Evolutionary conservation across 2,888 invertebrate genomes (phyloP).

Genomic region (Exocentrus adspersus): DNA sequence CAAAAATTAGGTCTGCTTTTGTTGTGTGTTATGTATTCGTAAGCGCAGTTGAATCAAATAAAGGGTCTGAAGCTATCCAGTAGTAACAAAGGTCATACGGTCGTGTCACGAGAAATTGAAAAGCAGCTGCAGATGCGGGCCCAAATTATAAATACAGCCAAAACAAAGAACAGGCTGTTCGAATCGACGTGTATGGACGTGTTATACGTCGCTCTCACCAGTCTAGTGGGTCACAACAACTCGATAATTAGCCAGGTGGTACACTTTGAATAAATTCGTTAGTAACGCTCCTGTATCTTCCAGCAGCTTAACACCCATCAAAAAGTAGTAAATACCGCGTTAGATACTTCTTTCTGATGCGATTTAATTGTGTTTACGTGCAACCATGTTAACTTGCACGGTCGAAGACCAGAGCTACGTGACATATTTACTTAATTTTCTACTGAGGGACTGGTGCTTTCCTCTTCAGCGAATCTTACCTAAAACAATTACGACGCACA

Average conservation of each 20-base stretch:
- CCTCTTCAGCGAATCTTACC: constrained; percentile 28
- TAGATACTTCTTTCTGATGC: too few species aligned
- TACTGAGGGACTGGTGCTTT: neutral
- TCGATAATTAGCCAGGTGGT: constrained; percentile 10
- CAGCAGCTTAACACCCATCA: too few species aligned
- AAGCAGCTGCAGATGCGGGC: constrained; percentile 34
- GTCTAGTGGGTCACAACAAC: neutral
- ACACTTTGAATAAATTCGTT: constrained; percentile 12
- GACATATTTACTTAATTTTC: constrained; percentile 35
- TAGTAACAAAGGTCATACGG: neutral
- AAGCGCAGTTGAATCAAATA: too few species aligned
- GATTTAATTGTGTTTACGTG: too few species aligned
- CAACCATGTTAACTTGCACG: neutral
- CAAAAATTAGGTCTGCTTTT: too few species aligned
- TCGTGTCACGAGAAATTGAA: neutral
- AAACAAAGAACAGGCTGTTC: constrained; percentile 40
- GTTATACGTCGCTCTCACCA: constrained; percentile 9
- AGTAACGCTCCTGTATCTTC: too few species aligned
- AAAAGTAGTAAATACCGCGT: too few species aligned
- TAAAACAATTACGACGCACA: constrained; percentile 29
- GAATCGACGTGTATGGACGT: constrained; percentile 21
- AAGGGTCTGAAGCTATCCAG: too few species aligned
- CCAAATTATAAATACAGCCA: constrained; percentile 28
- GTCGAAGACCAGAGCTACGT: constrained; percentile 5
- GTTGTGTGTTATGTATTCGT: too few species aligned